Percentiles rank a stretch among this genome's conserved stretches.
Conservation (phyloP, 2,888 invertebrate species). For the Leucania comma region DNA sequence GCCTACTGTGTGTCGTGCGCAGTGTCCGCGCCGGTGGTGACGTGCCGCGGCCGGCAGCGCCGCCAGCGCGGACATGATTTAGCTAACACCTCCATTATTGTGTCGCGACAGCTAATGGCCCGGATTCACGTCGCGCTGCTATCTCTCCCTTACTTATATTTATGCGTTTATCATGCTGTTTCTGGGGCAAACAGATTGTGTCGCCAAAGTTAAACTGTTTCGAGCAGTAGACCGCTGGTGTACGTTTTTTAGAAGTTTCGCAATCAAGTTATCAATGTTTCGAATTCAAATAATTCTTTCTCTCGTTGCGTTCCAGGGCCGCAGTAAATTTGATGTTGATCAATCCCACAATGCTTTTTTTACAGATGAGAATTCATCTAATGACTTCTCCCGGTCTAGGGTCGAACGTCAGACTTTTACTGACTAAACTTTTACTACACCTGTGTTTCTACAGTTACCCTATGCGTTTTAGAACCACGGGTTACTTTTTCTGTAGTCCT, state of each 20-base stretch:
- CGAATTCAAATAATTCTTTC: no score
- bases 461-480: no score
- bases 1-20: not conserved
- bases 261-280: not conserved
- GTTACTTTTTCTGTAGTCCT: no score
- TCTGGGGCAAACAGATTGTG: conserved; percentile 14
- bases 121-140: conserved; percentile 21
- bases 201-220: not conserved
- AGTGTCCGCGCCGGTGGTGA: conserved; percentile 1
- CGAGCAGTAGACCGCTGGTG: no score
- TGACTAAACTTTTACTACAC: no score
- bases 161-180: conserved; percentile 19
- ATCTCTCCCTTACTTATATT: conserved; percentile 31
- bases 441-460: no score
- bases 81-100: conserved; percentile 43
- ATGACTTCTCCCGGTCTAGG: no score
- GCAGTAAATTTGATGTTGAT: no score
- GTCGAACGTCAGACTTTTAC: no score
- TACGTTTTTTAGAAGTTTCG: not conserved
- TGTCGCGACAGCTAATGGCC: conserved; percentile 30
- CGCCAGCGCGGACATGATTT: conserved; percentile 48
- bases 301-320: no score
- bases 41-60: conserved; percentile 5
- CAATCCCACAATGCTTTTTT: no score
- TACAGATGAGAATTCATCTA: no score